Base-by-base conservation (phyloP, 2,888 invertebrate genomes). In the Catocala nupta region DNA sequence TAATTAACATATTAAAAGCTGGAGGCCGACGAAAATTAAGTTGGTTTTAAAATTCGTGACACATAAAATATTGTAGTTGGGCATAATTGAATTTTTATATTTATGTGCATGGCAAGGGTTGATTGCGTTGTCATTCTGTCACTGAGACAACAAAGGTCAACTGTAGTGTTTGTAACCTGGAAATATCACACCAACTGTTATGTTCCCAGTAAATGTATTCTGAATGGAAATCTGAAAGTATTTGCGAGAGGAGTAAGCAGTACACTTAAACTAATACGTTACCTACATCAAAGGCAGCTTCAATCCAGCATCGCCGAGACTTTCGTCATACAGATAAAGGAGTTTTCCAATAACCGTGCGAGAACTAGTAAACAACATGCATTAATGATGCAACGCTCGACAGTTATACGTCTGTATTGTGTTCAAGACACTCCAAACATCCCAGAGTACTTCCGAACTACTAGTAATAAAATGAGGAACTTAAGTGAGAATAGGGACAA, bases 291-390 rank as follows among this genome's bases (percentile, higher is more conserved):
- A 55, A 49, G 44, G 55, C 44, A 5, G 42, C 45, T 51, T 33
- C 49, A 39, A 60, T 10, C 16, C 11, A 7, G 44, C 9, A 50
- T 44, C 16, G n/a, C 43, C 5, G 16, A 13, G 45, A 44, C 51
- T 49, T 34, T 45, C 36, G 25, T 44, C 45, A 16, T 55, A 25
- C 16, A 68, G 63, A 63, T 71, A 65, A 65, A 75, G 57, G 63
- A 72, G 70, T 71, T 72, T 74, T 68, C 70, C 65, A 66, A 75
- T 75, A 75, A 70, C 64, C 68, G 48, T 68, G 51, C 65, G 62
- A 66, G 66, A 75, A 74, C 71, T 76, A 64, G 72, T 73, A 70
- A 76, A 76, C 71, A 76, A 71, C 68, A 58, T 70, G 70, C 75
- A 75, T 75, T 72, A 76, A 70, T 70, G 72, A 74, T 76, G 76